A percentile compares a stretch with the other conserved stretches of the same genome.
Evolutionary conservation across 2,888 invertebrate genomes (phyloP).

Genomic region (Agapostemon virescens): DNA sequence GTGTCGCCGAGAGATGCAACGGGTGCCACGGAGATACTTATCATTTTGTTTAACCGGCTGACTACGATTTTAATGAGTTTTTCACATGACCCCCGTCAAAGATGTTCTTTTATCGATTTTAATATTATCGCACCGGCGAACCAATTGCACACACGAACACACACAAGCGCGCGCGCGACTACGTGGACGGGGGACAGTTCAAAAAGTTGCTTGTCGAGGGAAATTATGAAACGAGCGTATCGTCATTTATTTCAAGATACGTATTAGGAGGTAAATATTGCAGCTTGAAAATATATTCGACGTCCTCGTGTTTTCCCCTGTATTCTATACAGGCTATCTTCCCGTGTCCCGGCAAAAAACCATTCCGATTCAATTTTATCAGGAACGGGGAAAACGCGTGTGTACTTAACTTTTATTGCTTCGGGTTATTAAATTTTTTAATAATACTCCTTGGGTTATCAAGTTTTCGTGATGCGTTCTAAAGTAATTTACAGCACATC

Average conservation of each 20-base stretch:
- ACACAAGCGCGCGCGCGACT: too few relatives aligned
- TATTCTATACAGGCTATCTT: not conserved
- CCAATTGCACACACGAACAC: not conserved
- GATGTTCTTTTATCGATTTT: slow-evolving; percentile 31
- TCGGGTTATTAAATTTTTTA: not conserved
- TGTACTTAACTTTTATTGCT: not conserved
- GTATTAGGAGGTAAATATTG: slow-evolving; percentile 11
- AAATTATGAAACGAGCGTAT: slow-evolving; percentile 28
- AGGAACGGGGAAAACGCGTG: not conserved
- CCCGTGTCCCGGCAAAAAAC: too few relatives aligned
- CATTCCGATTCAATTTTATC: not conserved
- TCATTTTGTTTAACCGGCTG: slow-evolving; percentile 31
- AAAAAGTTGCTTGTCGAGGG: not conserved
- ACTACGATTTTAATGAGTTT: slow-evolving; percentile 43
- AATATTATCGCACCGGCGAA: slow-evolving; percentile 19
- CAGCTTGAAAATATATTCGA: slow-evolving; percentile 1
- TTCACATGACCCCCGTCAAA: slow-evolving; percentile 17
- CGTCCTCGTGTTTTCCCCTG: not conserved
- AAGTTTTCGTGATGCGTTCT: not conserved
- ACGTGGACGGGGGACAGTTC: not conserved
- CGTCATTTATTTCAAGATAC: slow-evolving; percentile 15
- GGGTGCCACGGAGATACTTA: slow-evolving; percentile 2
- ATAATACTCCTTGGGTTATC: not conserved
- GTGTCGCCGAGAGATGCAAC: not conserved
- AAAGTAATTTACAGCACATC: not conserved